These are phyloP conservation scores for Lanius ludovicianus DNA, from an alignment of 2,113 vertebrate genomes.

Conservation along the genomic window DNA sequence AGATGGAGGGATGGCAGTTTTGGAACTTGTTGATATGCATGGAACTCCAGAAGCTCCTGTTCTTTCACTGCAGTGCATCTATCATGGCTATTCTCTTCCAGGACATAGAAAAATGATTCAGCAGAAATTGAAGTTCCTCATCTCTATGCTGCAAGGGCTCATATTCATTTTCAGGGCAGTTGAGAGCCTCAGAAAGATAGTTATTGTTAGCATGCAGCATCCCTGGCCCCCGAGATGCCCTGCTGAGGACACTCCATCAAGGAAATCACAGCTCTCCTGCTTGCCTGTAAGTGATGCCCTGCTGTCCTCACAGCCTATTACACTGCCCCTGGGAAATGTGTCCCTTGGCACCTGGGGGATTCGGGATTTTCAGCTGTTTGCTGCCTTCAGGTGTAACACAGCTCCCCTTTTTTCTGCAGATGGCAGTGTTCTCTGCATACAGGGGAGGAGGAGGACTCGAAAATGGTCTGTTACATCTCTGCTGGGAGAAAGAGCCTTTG, in stretches of 20 bases:
- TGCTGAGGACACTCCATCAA: slow-evolving; percentile 71
- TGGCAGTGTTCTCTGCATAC: background rate
- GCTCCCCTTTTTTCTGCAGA: slow-evolving; percentile 18
- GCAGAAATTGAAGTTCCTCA: slow-evolving; percentile 76
- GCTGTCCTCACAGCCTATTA: slow-evolving; percentile 56
- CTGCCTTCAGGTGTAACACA: background rate
- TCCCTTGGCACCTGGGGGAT: slow-evolving; percentile 28
- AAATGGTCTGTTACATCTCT: background rate
- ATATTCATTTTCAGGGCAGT: slow-evolving; percentile 72
- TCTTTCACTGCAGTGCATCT: slow-evolving; percentile 58
- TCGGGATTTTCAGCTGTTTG: slow-evolving; percentile 5
- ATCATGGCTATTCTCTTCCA: slow-evolving; percentile 56
- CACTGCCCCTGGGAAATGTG: slow-evolving; percentile 51
- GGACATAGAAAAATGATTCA: slow-evolving; percentile 76
- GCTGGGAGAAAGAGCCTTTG: background rate
- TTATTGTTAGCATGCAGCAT: slow-evolving; percentile 67
- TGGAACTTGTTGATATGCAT: slow-evolving; percentile 57
- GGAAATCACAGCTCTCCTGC: slow-evolving; percentile 60
- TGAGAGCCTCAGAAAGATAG: slow-evolving; percentile 68
- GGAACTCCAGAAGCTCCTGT: slow-evolving; percentile 42
- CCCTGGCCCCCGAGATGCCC: slow-evolving; percentile 48
- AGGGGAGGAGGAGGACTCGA: background rate
- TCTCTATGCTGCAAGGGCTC: slow-evolving; percentile 68
- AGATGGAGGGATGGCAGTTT: background rate
- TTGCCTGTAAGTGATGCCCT: slow-evolving; percentile 61